A percentile compares a stretch with the other conserved stretches of the same genome.
phyloP scores from a whole-genome alignment of 2,888 invertebrate genomes.

The Psococerastis gibbosa region DNA sequence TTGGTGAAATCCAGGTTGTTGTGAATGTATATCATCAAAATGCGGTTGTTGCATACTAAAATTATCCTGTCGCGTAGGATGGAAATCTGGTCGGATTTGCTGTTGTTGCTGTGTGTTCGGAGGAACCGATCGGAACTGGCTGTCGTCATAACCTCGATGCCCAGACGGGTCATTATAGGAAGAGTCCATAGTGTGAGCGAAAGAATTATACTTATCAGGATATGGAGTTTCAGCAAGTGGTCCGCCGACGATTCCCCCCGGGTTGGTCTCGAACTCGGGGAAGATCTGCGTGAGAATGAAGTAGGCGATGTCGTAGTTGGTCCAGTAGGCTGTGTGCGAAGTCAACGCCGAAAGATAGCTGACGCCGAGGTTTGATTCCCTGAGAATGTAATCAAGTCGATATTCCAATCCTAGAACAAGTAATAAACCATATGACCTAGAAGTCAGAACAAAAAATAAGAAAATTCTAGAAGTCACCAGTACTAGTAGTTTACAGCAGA shows the following conservation, averaged over 20 bases:
- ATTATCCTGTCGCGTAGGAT: not conserved
- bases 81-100: not conserved
- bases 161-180: not conserved
- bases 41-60: no score
- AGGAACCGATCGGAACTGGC: not conserved
- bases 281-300: constrained; percentile 35
- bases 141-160: not conserved
- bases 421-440: no score
- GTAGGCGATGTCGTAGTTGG: constrained; percentile 39
- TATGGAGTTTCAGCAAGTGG: not conserved
- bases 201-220: not conserved
- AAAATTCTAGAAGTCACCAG: no score
- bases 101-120: not conserved
- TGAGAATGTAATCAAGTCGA: constrained; percentile 38
- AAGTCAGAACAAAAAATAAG: no score
- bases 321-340: constrained; percentile 45
- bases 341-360: constrained; percentile 38
- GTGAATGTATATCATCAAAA: no score
- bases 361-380: constrained; percentile 30
- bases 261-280: constrained; percentile 25
- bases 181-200: not conserved
- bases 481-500: no score
- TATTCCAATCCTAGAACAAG: constrained; percentile 37
- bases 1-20: not conserved
- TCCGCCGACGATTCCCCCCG: not conserved